phyloP scores from a whole-genome alignment of 2,888 invertebrate species.

The Arrhopalites spinosus region DNA sequence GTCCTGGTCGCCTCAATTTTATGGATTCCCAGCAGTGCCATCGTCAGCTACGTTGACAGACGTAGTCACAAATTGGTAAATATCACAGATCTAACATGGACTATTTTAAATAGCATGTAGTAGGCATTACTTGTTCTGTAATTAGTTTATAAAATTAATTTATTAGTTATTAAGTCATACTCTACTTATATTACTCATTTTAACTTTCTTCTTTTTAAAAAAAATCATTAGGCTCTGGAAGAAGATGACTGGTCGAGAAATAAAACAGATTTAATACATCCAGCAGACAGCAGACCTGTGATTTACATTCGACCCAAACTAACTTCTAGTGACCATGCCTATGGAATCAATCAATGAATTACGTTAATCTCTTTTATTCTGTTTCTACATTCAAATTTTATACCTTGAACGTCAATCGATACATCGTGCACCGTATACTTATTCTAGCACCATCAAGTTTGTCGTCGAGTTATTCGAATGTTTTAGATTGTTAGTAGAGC shows the following conservation, averaged over 20 bases:
- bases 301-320: constrained; percentile 53
- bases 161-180: too few relatives aligned
- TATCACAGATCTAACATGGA: too few relatives aligned
- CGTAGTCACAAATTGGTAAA: constrained; percentile 54
- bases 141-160: too few relatives aligned
- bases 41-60: constrained; percentile 53
- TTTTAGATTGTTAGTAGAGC: too few relatives aligned
- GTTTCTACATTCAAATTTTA: too few relatives aligned
- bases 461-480: too few relatives aligned
- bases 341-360: constrained; percentile 53
- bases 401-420: too few relatives aligned
- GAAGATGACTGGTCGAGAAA: constrained; percentile 55
- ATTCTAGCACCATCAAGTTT: too few relatives aligned
- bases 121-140: neutral
- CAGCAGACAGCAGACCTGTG: constrained; percentile 52
- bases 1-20: constrained; percentile 87
- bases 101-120: too few relatives aligned
- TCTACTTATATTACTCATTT: neutral
- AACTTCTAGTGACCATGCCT: constrained; percentile 47
- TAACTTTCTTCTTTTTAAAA: neutral
- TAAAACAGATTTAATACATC: constrained; percentile 54
- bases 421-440: too few relatives aligned
- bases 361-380: neutral
- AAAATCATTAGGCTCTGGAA: constrained; percentile 46
- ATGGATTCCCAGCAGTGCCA: constrained; percentile 78